Evolutionary conservation across 2,113 vertebrate genomes (phyloP).

Genomic region (Setophaga kirtlandii): DNA sequence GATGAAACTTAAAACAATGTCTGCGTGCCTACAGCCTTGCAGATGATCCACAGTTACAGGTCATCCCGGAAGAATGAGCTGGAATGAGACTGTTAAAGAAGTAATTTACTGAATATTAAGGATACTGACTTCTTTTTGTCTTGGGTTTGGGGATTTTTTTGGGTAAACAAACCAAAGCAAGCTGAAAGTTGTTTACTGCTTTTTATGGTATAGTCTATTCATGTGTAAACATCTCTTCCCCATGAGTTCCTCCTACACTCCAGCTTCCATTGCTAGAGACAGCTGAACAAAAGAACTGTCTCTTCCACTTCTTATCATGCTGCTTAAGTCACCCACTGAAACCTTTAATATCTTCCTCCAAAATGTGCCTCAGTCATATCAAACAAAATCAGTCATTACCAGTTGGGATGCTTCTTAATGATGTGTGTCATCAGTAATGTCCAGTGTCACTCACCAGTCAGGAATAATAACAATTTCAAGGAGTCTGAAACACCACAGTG

Average conservation of each 20-base stretch:
- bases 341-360: background rate
- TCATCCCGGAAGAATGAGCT: background rate
- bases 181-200: background rate
- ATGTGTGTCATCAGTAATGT: background rate
- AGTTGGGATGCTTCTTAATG: background rate
- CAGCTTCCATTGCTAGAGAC: conserved; percentile 28
- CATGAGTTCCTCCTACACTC: background rate
- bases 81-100: background rate
- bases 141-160: background rate
- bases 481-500: background rate
- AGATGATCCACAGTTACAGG: background rate
- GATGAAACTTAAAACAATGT: background rate
- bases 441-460: background rate
- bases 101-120: background rate
- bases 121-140: background rate
- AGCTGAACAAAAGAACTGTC: conserved; percentile 34
- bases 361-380: background rate
- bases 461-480: background rate
- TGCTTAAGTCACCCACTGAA: conserved; percentile 13
- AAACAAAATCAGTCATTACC: background rate
- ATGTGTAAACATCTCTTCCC: conserved; percentile 19
- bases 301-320: background rate
- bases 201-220: background rate
- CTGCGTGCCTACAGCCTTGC: background rate
- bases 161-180: background rate